A percentile compares a stretch with the other conserved stretches of the same genome.
These are phyloP conservation scores for Drosophila siamana DNA, from an alignment of 2,888 invertebrate genomes.

Conservation along the genomic window DNA sequence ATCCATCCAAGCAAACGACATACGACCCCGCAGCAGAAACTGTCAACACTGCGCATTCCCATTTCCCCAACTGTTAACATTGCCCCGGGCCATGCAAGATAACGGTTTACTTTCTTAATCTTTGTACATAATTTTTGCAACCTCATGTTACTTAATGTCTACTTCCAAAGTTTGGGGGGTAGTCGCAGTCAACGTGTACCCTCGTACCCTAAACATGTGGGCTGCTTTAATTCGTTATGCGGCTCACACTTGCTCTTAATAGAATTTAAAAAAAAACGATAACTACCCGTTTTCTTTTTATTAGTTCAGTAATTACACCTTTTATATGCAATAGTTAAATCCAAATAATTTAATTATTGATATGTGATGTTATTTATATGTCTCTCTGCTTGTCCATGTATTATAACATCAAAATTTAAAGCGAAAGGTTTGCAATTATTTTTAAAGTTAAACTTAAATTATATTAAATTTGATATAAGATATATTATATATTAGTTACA, in stretches of 20 bases:
- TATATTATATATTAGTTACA: too few relatives aligned
- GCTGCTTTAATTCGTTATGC: not conserved
- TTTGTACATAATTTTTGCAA: constrained; percentile 73
- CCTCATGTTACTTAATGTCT: constrained; percentile 60
- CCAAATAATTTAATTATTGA: too few relatives aligned
- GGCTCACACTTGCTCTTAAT: not conserved
- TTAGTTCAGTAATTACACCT: too few relatives aligned
- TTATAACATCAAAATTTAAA: too few relatives aligned
- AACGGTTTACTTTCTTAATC: constrained; percentile 79
- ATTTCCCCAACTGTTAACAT: constrained; percentile 32
- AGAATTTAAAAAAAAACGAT: not conserved
- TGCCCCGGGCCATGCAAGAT: constrained; percentile 61
- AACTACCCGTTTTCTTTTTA: too few relatives aligned
- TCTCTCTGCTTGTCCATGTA: too few relatives aligned
- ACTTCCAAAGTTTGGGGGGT: constrained; percentile 22
- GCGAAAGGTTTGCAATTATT: too few relatives aligned
- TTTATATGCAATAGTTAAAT: too few relatives aligned
- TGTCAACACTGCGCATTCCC: constrained; percentile 64
- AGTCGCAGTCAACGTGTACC: constrained; percentile 22
- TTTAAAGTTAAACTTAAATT: too few relatives aligned
- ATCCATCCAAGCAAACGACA: not conserved
- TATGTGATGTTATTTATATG: too few relatives aligned
- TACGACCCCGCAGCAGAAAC: constrained; percentile 36
- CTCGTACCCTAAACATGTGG: constrained; percentile 7
- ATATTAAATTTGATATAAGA: too few relatives aligned